These are phyloP conservation scores for Monochamus alternatus DNA, from an alignment of 2,888 invertebrate genomes.

Conservation along the genomic window DNA sequence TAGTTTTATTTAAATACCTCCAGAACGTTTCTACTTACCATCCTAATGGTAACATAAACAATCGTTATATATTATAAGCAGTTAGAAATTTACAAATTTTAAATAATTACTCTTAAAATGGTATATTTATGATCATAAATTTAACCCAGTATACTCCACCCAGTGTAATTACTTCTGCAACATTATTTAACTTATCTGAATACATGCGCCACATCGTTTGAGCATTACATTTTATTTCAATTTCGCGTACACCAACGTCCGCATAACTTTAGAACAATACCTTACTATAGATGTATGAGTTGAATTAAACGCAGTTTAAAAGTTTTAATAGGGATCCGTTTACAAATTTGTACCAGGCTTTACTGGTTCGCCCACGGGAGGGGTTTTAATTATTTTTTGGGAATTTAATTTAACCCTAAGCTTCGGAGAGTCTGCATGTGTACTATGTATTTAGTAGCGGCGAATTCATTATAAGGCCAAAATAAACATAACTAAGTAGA, in stretches of 20 bases:
- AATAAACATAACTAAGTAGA: slow-evolving; percentile 25
- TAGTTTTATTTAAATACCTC: too few species aligned
- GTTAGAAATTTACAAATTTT: too few species aligned
- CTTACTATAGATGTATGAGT: slow-evolving; percentile 4
- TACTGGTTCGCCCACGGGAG: neutral
- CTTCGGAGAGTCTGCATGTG: neutral
- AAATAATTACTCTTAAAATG: too few species aligned
- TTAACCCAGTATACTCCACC: neutral
- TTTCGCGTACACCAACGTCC: neutral
- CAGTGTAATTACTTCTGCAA: neutral
- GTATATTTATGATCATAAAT: too few species aligned
- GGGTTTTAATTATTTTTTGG: slow-evolving; percentile 12
- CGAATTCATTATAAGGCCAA: slow-evolving; percentile 20
- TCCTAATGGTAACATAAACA: too few species aligned
- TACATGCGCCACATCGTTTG: neutral
- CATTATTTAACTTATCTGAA: slow-evolving; percentile 1
- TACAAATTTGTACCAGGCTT: slow-evolving; percentile 9
- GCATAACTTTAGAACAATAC: slow-evolving; percentile 10
- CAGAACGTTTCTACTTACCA: too few species aligned
- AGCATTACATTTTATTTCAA: neutral
- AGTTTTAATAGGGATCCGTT: slow-evolving; percentile 10
- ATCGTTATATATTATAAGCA: too few species aligned
- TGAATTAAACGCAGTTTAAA: slow-evolving; percentile 7
- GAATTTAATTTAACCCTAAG: slow-evolving; percentile 9
- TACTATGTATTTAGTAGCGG: neutral